Conservation (phyloP, 1,140 invertebrate species). For the Meloidogyne exigua region DNA sequence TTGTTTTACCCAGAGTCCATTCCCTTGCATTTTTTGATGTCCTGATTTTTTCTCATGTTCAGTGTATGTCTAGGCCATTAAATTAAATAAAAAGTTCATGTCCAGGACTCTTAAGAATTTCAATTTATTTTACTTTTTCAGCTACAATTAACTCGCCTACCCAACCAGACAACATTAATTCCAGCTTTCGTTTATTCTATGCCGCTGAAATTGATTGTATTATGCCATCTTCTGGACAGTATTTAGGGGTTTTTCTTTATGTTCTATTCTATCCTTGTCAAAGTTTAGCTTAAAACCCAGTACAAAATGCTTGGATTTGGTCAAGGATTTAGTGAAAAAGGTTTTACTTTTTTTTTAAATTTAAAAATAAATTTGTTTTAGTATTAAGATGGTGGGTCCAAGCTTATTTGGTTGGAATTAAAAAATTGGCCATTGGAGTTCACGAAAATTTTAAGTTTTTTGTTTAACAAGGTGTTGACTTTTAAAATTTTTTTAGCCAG, state of each 20-base stretch:
- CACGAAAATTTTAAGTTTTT: conserved; percentile 14
- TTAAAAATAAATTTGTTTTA: not conserved
- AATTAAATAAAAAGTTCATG: too few relatives aligned
- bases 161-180: not conserved
- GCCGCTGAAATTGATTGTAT: conserved; percentile 29
- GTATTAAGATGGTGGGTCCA: conserved; percentile 24
- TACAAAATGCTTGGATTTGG: conserved; percentile 17
- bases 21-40: too few relatives aligned
- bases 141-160: not conserved
- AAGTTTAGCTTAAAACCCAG: conserved; percentile 22
- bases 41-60: too few relatives aligned
- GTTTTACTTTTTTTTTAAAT: not conserved
- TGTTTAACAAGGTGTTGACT: too few relatives aligned
- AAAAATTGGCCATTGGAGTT: conserved; percentile 7
- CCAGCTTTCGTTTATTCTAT: conserved; percentile 17
- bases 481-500: not conserved
- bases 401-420: conserved; percentile 21
- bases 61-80: too few relatives aligned
- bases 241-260: conserved; percentile 8
- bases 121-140: too few relatives aligned
- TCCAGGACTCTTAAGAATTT: too few relatives aligned
- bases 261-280: not conserved
- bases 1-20: too few relatives aligned
- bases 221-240: conserved; percentile 8
- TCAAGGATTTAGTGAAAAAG: conserved; percentile 17